Percentiles rank a stretch among this genome's conserved stretches.
phyloP scores from a whole-genome alignment of 2,888 invertebrate species.

The Eupithecia exiguata region DNA sequence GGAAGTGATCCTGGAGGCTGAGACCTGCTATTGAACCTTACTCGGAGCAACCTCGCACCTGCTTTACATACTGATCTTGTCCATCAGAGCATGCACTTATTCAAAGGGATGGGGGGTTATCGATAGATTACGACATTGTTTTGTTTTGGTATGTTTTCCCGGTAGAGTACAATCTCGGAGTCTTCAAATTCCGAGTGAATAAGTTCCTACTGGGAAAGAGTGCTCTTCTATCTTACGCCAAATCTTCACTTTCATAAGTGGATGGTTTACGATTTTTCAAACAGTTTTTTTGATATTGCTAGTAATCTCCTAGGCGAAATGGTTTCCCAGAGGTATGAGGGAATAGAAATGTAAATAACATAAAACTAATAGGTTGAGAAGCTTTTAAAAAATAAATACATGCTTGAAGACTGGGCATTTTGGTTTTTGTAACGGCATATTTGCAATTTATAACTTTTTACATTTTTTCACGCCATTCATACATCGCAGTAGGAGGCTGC shows the following conservation, averaged over 20 bases:
- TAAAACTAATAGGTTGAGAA: too few relatives aligned
- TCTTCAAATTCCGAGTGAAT: background rate
- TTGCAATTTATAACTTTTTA: too few relatives aligned
- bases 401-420: background rate
- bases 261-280: too few relatives aligned
- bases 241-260: background rate
- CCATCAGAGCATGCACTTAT: conserved; percentile 73
- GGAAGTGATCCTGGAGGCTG: conserved; percentile 64
- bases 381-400: background rate
- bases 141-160: background rate
- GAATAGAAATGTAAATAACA: too few relatives aligned
- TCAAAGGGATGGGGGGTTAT: conserved; percentile 67
- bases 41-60: conserved; percentile 67
- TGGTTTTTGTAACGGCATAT: background rate
- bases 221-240: background rate
- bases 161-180: background rate
- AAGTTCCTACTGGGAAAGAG: background rate
- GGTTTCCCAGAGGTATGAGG: background rate
- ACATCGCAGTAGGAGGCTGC: background rate
- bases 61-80: conserved; percentile 79
- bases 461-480: background rate
- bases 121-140: conserved; percentile 49
- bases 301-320: background rate
- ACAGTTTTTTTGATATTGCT: background rate
- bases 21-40: conserved; percentile 68